phyloP scores from a whole-genome alignment of 1,140 invertebrate species.

The Formica exsecta region DNA sequence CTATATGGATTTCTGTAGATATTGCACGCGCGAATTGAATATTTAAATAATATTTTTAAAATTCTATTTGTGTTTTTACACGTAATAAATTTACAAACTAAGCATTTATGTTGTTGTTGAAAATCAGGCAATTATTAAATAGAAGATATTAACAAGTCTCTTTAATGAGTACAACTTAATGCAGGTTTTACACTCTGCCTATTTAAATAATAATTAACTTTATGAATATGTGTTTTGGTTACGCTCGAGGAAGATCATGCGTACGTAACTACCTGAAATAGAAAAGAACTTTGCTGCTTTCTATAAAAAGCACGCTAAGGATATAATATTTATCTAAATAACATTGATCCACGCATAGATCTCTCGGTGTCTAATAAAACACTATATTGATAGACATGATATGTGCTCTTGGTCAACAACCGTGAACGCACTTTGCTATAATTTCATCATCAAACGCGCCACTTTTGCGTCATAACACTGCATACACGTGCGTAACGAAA shows the following conservation, averaged over 20 bases:
- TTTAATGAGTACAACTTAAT: not conserved
- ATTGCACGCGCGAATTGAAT: no score
- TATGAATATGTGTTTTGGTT: conserved; percentile 31
- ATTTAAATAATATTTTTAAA: conserved; percentile 4
- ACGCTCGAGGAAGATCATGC: conserved; percentile 22
- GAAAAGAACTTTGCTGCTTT: not conserved
- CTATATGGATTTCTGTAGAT: not conserved
- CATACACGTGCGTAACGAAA: conserved; percentile 48
- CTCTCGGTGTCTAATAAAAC: conserved; percentile 6
- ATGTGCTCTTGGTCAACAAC: conserved; percentile 35
- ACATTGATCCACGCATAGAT: conserved; percentile 18
- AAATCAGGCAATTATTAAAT: conserved; percentile 4
- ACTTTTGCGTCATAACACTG: conserved; percentile 62
- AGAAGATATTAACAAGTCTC: not conserved
- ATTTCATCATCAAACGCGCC: conserved; percentile 61
- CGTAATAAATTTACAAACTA: not conserved
- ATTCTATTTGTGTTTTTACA: not conserved
- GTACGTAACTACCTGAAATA: not conserved
- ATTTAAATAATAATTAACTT: conserved; percentile 36
- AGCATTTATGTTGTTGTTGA: not conserved
- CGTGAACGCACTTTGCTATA: conserved; percentile 59
- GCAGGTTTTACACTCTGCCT: conserved; percentile 3
- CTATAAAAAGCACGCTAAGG: not conserved
- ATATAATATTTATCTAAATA: conserved; percentile 4
- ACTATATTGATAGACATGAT: not conserved